phyloP scores from a whole-genome alignment of 2,113 vertebrate genomes.

The Ctenomys sociabilis region DNA sequence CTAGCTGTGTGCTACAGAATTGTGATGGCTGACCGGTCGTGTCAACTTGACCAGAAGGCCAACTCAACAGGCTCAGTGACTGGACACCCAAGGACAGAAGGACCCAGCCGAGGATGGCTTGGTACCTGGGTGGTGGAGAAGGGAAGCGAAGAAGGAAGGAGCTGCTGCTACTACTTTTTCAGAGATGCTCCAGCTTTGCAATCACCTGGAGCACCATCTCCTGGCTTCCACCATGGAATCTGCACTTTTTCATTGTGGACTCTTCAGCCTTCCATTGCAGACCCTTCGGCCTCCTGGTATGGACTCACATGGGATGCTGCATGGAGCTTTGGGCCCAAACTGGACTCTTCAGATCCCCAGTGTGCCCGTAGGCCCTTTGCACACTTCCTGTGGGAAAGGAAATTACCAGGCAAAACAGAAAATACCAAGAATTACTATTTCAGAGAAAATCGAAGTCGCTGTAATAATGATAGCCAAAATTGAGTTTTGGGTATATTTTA shows the following conservation, averaged over 20 bases:
- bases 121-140: not conserved
- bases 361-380: not conserved
- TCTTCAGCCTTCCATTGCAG: not conserved
- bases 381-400: not conserved
- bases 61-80: not conserved
- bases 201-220: not conserved
- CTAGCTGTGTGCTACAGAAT: not conserved
- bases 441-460: not conserved
- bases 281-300: not conserved
- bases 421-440: not conserved
- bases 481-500: not conserved
- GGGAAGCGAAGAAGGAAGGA: not conserved
- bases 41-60: not conserved
- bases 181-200: not conserved
- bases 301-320: not conserved
- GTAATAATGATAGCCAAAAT: conserved; percentile 15
- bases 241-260: not conserved
- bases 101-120: not conserved
- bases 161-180: not conserved
- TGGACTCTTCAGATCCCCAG: not conserved
- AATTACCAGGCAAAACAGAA: not conserved
- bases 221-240: not conserved
- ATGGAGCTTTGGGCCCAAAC: not conserved
- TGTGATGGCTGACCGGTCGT: not conserved
- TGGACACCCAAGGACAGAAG: not conserved